Conservation (phyloP, 2,113 vertebrate genomes). For the Chauna torquata region DNA sequence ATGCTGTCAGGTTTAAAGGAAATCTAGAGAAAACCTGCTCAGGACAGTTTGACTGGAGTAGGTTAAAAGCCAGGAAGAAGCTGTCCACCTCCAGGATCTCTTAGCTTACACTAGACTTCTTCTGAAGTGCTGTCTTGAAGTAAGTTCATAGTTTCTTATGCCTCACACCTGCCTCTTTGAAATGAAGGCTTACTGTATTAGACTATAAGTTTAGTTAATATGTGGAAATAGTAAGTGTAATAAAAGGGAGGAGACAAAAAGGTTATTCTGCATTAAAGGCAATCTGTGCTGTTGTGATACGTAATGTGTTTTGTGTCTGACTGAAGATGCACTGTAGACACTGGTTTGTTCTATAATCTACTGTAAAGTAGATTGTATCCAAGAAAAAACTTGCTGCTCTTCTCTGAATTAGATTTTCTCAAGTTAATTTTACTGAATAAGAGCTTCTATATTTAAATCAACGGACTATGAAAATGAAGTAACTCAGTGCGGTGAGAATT, state of each 20-base stretch:
- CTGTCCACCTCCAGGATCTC: background rate
- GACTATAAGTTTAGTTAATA: background rate
- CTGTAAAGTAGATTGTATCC: background rate
- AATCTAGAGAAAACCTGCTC: background rate
- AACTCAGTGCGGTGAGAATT: background rate
- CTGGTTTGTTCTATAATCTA: background rate
- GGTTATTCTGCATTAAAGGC: background rate
- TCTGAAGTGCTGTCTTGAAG: background rate
- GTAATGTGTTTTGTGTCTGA: background rate
- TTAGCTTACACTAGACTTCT: background rate
- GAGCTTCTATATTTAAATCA: background rate
- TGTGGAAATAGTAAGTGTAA: background rate
- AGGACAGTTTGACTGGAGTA: background rate
- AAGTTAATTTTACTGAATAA: background rate
- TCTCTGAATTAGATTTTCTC: background rate
- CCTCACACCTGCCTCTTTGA: background rate
- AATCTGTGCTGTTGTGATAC: background rate
- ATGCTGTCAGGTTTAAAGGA: background rate
- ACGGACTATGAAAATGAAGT: background rate
- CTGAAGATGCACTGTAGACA: background rate
- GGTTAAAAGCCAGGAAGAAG: background rate
- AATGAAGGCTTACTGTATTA: background rate
- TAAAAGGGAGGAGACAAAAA: background rate
- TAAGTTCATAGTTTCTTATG: background rate
- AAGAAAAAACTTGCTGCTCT: background rate